Conservation (phyloP, 2,888 invertebrate species). For the Parnassius glacialis region DNA sequence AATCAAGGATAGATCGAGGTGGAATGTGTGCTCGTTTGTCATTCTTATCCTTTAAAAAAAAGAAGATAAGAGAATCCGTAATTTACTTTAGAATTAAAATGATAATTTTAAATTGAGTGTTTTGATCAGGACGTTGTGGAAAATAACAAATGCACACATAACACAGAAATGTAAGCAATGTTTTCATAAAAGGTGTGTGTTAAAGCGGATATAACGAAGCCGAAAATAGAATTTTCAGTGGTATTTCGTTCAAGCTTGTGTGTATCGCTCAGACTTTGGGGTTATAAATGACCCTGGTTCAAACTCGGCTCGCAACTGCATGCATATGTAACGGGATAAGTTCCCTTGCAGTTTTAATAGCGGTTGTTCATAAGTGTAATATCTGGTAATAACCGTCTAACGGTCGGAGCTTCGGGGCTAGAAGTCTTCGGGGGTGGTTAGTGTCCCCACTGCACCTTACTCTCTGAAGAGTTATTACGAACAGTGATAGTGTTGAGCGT, state of each 20-base stretch:
- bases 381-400: constrained; percentile 61
- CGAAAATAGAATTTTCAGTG: constrained; percentile 17
- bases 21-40: too few species aligned
- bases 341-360: constrained; percentile 67
- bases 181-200: too few species aligned
- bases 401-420: constrained; percentile 31
- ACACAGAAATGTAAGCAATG: too few species aligned
- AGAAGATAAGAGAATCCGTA: too few species aligned
- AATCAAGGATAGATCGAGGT: too few species aligned
- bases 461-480: constrained; percentile 9
- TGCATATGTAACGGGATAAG: constrained; percentile 70
- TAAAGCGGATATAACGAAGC: too few species aligned
- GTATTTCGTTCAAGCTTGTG: constrained; percentile 27
- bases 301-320: constrained; percentile 51
- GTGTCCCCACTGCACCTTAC: constrained; percentile 27
- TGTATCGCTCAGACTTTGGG: constrained; percentile 43
- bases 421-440: constrained; percentile 38
- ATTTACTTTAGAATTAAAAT: too few species aligned
- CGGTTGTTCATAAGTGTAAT: constrained; percentile 75
- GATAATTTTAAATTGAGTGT: too few species aligned
- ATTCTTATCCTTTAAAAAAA: too few species aligned
- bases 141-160: too few species aligned
- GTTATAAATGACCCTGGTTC: constrained; percentile 58
- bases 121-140: too few species aligned
- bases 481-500: background rate